Conservation (phyloP, 53 echinoderm and acorn worm species). For the Hippasteria phrygiana region DNA sequence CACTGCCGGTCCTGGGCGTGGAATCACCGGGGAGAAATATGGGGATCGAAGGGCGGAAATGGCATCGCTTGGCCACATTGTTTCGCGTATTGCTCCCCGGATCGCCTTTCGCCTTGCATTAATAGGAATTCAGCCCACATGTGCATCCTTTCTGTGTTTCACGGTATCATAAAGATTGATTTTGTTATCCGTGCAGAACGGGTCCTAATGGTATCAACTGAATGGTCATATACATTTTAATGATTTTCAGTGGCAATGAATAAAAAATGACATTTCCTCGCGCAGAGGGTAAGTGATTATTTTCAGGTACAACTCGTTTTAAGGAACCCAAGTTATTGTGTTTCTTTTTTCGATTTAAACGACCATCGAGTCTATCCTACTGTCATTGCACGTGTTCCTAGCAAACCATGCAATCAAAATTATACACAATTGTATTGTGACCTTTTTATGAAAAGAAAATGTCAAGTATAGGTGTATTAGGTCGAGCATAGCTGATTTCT, state of each 20-base stretch:
- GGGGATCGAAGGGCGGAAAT: conserved; percentile 42
- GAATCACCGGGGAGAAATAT: conserved; percentile 18
- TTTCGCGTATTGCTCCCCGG: conserved; percentile 38
- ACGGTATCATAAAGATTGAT: background rate
- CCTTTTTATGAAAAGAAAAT: too few relatives aligned
- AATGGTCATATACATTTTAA: background rate
- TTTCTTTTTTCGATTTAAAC: too few relatives aligned
- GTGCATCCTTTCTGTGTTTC: background rate
- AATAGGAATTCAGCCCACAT: conserved; percentile 32
- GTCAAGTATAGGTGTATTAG: too few relatives aligned
- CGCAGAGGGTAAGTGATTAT: background rate
- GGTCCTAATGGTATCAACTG: background rate
- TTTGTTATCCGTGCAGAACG: background rate
- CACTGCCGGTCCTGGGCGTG: background rate
- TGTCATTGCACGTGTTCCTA: too few relatives aligned
- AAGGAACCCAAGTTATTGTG: too few relatives aligned
- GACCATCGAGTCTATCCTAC: too few relatives aligned
- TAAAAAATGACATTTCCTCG: background rate
- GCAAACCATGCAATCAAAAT: too few relatives aligned
- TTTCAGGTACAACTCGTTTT: too few relatives aligned
- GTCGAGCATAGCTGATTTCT: too few relatives aligned
- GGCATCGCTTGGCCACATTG: conserved; percentile 34
- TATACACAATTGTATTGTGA: too few relatives aligned
- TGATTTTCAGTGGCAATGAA: background rate
- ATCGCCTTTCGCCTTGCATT: conserved; percentile 41